Evolutionary conservation across 2,888 invertebrate species (phyloP).

Genomic region (Drepana falcataria): DNA sequence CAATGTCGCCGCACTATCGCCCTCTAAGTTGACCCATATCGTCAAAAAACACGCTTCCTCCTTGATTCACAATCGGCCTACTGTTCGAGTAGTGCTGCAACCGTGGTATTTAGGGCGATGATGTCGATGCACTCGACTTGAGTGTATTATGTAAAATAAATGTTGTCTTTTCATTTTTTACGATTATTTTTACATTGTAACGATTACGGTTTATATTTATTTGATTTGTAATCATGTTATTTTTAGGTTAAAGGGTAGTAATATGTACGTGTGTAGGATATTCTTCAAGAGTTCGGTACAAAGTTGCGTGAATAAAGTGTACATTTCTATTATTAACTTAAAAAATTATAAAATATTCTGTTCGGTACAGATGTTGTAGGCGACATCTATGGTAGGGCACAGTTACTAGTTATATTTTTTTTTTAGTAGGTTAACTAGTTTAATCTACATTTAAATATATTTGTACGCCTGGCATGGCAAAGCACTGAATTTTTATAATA

Average conservation of each 20-base stretch:
- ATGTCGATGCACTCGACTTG: conserved; percentile 31
- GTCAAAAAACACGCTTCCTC: conserved; percentile 60
- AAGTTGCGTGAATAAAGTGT: too few relatives aligned
- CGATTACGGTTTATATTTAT: background rate
- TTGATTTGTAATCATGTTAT: background rate
- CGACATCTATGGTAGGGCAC: too few relatives aligned
- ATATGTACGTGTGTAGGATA: too few relatives aligned
- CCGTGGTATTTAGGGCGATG: conserved; percentile 58
- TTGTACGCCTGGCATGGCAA: too few relatives aligned
- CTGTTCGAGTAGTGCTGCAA: conserved; percentile 46
- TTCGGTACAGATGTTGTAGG: too few relatives aligned
- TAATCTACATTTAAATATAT: too few relatives aligned
- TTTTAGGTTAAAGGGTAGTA: background rate
- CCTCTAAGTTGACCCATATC: conserved; percentile 61
- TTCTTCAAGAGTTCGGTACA: too few relatives aligned
- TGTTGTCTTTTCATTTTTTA: background rate
- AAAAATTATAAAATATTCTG: too few relatives aligned
- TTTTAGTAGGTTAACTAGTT: too few relatives aligned
- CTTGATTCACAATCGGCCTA: conserved; percentile 56
- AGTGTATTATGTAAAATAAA: conserved; percentile 10
- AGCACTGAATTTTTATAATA: too few relatives aligned
- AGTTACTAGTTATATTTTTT: too few relatives aligned
- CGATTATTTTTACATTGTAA: background rate
- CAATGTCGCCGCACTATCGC: conserved; percentile 33
- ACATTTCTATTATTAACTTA: too few relatives aligned